These are phyloP conservation scores for Allolobophora icterica DNA, from an alignment of 2,888 invertebrate genomes.

Conservation along the genomic window DNA sequence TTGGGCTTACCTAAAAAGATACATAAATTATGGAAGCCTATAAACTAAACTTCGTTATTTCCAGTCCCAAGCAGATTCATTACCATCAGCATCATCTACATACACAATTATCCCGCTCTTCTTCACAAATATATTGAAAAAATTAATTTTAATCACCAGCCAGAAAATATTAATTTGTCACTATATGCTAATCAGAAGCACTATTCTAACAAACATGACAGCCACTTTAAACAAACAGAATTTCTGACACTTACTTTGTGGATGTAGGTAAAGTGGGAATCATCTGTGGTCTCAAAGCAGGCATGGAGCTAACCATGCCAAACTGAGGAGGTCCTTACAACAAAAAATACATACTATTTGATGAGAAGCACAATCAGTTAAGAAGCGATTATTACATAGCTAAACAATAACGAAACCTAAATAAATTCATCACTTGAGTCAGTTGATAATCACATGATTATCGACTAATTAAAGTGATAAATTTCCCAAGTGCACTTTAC, in stretches of 20 bases:
- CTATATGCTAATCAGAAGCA: background rate
- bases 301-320: background rate
- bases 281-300: background rate
- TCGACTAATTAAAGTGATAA: background rate
- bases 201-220: background rate
- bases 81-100: no score
- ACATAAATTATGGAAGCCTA: no score
- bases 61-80: no score
- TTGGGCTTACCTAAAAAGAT: no score
- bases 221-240: background rate
- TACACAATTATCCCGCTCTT: no score
- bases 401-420: background rate
- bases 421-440: no score
- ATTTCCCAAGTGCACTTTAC: background rate
- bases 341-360: background rate
- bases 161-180: no score
- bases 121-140: background rate
- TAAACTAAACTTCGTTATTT: no score
- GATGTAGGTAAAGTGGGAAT: background rate
- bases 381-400: background rate
- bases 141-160: no score
- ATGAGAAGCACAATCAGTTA: background rate
- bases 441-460: no score
- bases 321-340: conserved; percentile 21
- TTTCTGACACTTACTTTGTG: background rate